Evolutionary conservation across 2,797 vertebrate genomes (phyloP).

Genomic region (Fistularia commersonii): DNA sequence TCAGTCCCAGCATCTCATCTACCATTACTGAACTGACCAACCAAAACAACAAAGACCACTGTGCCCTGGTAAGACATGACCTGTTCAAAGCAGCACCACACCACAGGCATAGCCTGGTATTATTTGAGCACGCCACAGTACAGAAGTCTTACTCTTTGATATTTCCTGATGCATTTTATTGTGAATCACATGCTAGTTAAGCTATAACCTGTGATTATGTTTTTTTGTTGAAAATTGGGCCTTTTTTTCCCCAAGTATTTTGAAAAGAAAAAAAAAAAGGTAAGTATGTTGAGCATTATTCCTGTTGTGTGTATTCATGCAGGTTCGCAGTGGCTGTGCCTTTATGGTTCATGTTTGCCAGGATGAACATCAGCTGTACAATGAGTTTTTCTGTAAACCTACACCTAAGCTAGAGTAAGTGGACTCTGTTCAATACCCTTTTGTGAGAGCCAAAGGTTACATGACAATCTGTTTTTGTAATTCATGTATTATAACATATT

Average conservation of each 20-base stretch:
- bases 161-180: no score
- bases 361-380: conserved; percentile 95
- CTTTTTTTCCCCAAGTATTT: no score
- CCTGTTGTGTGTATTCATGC: conserved; percentile 3
- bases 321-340: conserved; percentile 97
- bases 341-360: conserved; percentile 99
- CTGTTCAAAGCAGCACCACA: no score
- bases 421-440: background rate
- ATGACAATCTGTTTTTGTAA: background rate
- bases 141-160: no score
- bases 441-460: background rate
- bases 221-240: no score
- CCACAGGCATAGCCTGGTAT: conserved; percentile 36
- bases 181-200: no score
- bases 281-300: background rate
- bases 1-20: conserved; percentile 89
- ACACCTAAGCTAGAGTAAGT: conserved; percentile 93
- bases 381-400: conserved; percentile 95
- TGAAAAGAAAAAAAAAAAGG: no score
- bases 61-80: conserved; percentile 85
- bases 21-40: conserved; percentile 94
- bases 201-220: no score
- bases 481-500: background rate
- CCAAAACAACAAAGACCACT: conserved; percentile 95
- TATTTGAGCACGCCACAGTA: conserved; percentile 32